Evolutionary conservation across 2,797 vertebrate genomes (phyloP), one percentile per base, ranked within the genome.

Genomic region (Semaprochilodus insignis): DNA sequence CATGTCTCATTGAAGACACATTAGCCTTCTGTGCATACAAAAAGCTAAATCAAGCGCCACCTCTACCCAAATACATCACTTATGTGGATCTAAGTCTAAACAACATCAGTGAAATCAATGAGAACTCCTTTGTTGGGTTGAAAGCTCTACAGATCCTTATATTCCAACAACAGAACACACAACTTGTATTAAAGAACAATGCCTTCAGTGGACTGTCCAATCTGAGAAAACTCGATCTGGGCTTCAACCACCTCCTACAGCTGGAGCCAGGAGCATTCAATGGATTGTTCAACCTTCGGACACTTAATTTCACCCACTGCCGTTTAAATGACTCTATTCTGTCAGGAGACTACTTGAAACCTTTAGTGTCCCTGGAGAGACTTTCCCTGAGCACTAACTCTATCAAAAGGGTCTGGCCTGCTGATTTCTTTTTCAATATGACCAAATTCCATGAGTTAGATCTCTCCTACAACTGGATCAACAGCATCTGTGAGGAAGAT

Each of bases 221-320:
- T 1, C 88, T 98, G 80, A 76, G 0, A 4, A 0, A 67, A 27
- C 89, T 98, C 80, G 91, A 96, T 67, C 89, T 98, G 7, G 94
- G 93, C 0, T 0, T 0, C 2, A 97, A 92, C 55, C 0, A 0
- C 0, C 54, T 88, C 4, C 90, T 95, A 17, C 85, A 85, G 0
- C 81, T 97, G 86, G 95, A 97, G 79, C 91, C 87, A 0, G 93
- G 93, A 21, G 93, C 96, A 21, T 97, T 98, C 71, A 87, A 90
- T 15, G 95, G 96, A 23, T 89, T 98, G 78, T 11, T n/a, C 14
- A 87, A 60, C 4, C 87, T 98, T 80, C 23, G 63, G 17, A 34
- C 82, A 0, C 94, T 98, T 36, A 51, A 44, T 27, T 83, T 98
- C 80, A 91, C 91, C 62, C 0, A 16, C 2, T 97, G 96, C 62